A percentile compares a stretch with the other conserved stretches of the same genome.
Evolutionary conservation across 2,113 vertebrate genomes (phyloP).

Genomic region (Phalacrocorax brasilianus): DNA sequence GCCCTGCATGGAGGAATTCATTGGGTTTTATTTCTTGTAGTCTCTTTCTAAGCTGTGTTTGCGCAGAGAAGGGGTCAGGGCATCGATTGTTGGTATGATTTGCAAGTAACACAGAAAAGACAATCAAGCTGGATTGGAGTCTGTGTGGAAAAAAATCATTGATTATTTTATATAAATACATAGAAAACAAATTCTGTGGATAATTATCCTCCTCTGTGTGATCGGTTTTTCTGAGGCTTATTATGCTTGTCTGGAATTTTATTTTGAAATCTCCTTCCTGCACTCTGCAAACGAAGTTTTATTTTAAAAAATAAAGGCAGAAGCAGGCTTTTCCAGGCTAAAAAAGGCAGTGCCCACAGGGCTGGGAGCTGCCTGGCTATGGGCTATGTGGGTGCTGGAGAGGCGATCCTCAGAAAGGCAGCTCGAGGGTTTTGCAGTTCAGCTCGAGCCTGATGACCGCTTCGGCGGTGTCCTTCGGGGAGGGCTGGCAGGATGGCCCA

Average conservation of each 20-base stretch:
- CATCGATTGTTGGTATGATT: constrained; percentile 74
- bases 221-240: constrained; percentile 53
- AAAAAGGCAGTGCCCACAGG: neutral
- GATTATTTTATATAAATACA: constrained; percentile 74
- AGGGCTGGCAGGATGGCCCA: neutral
- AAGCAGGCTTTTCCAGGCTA: neutral
- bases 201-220: constrained; percentile 51
- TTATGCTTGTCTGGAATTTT: constrained; percentile 28
- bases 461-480: neutral
- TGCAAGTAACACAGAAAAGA: constrained; percentile 68
- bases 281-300: neutral
- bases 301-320: neutral
- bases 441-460: neutral
- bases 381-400: neutral
- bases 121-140: constrained; percentile 58
- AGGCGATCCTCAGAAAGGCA: neutral
- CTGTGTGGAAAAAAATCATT: constrained; percentile 53
- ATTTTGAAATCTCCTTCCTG: constrained; percentile 46
- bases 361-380: neutral
- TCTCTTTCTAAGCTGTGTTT: constrained; percentile 67
- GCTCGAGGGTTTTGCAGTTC: neutral
- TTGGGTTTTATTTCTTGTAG: constrained; percentile 36
- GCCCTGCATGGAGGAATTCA: constrained; percentile 56
- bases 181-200: constrained; percentile 63
- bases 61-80: constrained; percentile 64